phyloP scores from a whole-genome alignment of 2,113 vertebrate genomes.

The Carlito syrichta region DNA sequence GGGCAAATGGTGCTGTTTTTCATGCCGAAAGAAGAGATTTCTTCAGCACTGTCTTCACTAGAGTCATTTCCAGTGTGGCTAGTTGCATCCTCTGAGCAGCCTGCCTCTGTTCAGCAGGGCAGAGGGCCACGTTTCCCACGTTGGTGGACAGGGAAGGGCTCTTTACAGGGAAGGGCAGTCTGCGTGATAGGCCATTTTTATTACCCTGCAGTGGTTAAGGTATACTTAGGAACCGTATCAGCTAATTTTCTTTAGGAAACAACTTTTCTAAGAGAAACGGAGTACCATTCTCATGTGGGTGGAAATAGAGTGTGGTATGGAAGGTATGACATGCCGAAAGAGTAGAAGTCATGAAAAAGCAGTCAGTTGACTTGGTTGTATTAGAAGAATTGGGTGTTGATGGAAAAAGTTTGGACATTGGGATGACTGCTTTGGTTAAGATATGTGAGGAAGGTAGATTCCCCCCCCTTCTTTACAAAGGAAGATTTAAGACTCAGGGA shows the following conservation, averaged over 20 bases:
- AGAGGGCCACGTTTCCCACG: background rate
- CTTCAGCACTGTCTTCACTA: background rate
- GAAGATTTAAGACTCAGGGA: conserved; percentile 1
- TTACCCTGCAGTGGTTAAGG: background rate
- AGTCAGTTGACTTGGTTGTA: background rate
- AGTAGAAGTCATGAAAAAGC: background rate
- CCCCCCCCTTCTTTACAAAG: background rate
- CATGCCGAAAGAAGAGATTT: background rate
- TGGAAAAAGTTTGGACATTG: background rate
- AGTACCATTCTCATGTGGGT: background rate
- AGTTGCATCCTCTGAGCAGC: background rate
- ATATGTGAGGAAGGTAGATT: background rate
- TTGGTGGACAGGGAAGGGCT: background rate
- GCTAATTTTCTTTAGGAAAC: background rate
- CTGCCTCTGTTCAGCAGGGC: background rate
- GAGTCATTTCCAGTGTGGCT: background rate
- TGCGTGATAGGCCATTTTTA: background rate
- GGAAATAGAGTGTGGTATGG: background rate
- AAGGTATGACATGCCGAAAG: background rate
- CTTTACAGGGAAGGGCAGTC: background rate
- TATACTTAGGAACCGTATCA: background rate
- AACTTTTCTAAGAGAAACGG: background rate
- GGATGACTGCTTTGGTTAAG: background rate
- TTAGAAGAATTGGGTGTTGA: background rate
- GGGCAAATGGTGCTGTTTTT: background rate